Percentiles rank a stretch among this genome's conserved stretches.
phyloP scores from a whole-genome alignment of 2,888 invertebrate species.

The Troglohyphantes excavatus region DNA sequence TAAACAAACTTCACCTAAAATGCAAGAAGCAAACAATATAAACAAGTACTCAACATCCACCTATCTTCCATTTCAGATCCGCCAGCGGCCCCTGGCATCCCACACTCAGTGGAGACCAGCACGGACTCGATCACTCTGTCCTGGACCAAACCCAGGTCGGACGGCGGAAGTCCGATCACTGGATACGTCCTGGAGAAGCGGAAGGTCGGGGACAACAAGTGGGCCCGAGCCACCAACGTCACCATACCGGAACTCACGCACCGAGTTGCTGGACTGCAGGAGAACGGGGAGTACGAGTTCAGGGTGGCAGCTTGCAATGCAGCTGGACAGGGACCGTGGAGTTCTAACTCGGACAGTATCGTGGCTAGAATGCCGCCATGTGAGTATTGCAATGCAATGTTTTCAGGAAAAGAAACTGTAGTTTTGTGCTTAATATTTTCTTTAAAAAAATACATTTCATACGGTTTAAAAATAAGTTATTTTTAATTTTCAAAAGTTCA shows the following conservation, averaged over 20 bases:
- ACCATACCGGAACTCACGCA: constrained; percentile 93
- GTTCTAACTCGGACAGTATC: constrained; percentile 94
- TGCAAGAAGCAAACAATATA: no score
- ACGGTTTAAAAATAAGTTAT: no score
- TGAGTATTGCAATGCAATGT: constrained; percentile 10
- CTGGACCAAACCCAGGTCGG: constrained; percentile 98
- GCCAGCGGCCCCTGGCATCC: constrained; percentile 94
- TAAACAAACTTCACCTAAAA: no score
- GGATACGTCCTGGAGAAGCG: constrained; percentile 97
- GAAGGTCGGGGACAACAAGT: constrained; percentile 93
- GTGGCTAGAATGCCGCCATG: constrained; percentile 92
- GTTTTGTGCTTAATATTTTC: no score
- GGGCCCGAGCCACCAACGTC: constrained; percentile 96
- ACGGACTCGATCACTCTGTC: constrained; percentile 97
- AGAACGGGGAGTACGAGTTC: constrained; percentile 99
- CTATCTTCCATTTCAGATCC: constrained; percentile 84
- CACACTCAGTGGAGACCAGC: constrained; percentile 91
- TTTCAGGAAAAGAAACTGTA: no score
- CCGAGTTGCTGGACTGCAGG: constrained; percentile 88
- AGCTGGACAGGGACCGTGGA: constrained; percentile 97
- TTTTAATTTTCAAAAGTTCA: no score
- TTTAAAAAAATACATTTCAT: no score
- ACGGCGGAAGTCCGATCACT: constrained; percentile 97
- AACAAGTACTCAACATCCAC: no score
- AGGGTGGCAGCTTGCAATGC: constrained; percentile 97